These are phyloP conservation scores for Choloepus didactylus DNA, from an alignment of 2,797 vertebrate species.

Conservation along the genomic window DNA sequence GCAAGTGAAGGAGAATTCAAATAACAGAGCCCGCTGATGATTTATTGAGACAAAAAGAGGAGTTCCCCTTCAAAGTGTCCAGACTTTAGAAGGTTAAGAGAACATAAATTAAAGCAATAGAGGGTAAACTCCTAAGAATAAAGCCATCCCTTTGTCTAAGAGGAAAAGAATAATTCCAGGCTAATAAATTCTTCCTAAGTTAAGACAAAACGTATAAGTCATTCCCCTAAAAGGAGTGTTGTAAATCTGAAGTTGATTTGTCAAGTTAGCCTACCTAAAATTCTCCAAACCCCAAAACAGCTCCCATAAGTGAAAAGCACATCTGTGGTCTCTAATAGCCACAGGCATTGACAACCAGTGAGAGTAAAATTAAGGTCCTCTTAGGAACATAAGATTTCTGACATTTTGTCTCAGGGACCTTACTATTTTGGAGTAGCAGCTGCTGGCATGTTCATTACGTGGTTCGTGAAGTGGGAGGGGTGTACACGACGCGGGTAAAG, in stretches of 20 bases:
- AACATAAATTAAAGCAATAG: not conserved
- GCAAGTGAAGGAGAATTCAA: not conserved
- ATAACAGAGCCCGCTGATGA: not conserved
- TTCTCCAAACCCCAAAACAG: not conserved
- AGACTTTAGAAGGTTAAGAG: not conserved
- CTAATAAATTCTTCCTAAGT: not conserved
- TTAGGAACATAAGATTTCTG: not conserved
- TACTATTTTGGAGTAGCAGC: not conserved
- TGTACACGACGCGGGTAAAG: not conserved
- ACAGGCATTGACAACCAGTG: not conserved
- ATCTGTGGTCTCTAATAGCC: not conserved
- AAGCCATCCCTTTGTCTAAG: not conserved
- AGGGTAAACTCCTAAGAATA: not conserved
- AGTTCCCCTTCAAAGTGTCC: not conserved
- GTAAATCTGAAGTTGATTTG: not conserved
- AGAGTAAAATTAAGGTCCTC: not conserved
- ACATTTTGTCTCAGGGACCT: not conserved
- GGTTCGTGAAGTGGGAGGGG: not conserved
- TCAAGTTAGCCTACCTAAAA: not conserved
- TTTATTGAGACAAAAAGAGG: not conserved
- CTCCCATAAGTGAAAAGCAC: not conserved
- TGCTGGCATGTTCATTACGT: not conserved
- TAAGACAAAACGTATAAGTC: not conserved
- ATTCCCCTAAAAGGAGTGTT: not conserved
- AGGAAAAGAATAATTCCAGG: not conserved